Conservation (phyloP, 2,797 vertebrate genomes). For the Lithobates pipiens region DNA sequence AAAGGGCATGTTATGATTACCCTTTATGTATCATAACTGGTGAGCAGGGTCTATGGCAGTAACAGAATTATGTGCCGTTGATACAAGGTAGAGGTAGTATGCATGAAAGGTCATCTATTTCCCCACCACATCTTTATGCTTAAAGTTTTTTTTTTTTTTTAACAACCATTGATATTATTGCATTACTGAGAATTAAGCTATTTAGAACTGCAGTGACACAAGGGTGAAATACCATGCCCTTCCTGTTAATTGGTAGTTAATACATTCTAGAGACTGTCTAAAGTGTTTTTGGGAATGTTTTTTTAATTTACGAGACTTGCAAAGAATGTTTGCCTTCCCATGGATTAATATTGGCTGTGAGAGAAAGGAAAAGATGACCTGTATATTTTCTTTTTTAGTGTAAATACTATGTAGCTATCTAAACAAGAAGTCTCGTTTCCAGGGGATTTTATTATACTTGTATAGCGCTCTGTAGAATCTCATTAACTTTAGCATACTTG, state of each 20-base stretch:
- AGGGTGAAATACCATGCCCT: not conserved
- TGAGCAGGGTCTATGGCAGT: too few species aligned
- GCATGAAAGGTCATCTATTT: too few species aligned
- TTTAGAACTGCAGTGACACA: not conserved
- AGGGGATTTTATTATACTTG: not conserved
- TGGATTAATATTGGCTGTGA: not conserved
- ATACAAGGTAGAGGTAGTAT: too few species aligned
- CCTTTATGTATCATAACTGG: too few species aligned
- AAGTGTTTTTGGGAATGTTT: not conserved
- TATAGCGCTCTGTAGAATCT: not conserved
- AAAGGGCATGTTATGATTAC: too few species aligned
- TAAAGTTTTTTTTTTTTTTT: too few species aligned
- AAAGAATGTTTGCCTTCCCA: not conserved
- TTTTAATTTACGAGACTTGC: too few species aligned
- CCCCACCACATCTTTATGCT: too few species aligned
- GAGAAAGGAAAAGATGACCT: not conserved
- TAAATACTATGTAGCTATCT: not conserved
- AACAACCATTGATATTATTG: too few species aligned
- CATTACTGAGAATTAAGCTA: too few species aligned
- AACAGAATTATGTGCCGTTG: too few species aligned
- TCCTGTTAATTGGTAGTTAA: not conserved
- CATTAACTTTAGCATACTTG: not conserved
- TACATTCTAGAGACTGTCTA: not conserved
- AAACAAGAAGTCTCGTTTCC: not conserved
- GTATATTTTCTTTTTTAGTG: not conserved